Evolutionary conservation across 2,113 vertebrate genomes (phyloP).

Genomic region (Mobula hypostoma): DNA sequence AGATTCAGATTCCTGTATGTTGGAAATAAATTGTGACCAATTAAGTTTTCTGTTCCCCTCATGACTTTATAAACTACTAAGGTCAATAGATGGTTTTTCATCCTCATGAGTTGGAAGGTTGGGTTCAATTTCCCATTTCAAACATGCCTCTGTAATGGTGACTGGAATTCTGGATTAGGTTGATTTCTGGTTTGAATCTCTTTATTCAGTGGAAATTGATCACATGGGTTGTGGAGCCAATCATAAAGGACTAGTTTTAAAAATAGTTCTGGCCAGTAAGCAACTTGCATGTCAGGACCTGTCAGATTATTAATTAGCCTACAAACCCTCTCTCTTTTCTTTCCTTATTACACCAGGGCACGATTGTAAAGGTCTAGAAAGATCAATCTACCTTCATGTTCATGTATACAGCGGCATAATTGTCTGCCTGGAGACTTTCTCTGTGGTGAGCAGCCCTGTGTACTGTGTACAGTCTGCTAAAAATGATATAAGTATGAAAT

Average conservation of each 20-base stretch:
- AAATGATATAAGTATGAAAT: too few relatives aligned
- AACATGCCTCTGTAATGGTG: background rate
- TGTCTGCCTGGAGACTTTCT: background rate
- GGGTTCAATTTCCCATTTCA: background rate
- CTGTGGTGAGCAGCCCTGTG: background rate
- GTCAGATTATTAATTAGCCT: background rate
- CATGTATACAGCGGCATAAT: background rate
- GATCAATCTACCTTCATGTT: background rate
- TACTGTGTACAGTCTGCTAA: too few relatives aligned
- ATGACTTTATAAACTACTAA: too few relatives aligned
- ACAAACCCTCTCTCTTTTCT: background rate
- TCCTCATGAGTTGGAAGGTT: too few relatives aligned
- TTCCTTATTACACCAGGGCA: background rate
- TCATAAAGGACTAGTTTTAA: background rate
- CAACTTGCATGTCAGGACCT: background rate
- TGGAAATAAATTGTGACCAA: too few relatives aligned
- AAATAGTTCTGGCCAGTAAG: background rate
- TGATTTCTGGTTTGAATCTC: background rate
- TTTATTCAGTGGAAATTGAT: background rate
- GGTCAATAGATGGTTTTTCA: too few relatives aligned
- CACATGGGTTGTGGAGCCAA: background rate
- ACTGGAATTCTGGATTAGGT: background rate
- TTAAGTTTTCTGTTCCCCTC: too few relatives aligned
- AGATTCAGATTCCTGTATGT: too few relatives aligned
- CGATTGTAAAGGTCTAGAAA: background rate